Base-by-base conservation (phyloP, 2,888 invertebrate species). In the Acronicta aceris region DNA sequence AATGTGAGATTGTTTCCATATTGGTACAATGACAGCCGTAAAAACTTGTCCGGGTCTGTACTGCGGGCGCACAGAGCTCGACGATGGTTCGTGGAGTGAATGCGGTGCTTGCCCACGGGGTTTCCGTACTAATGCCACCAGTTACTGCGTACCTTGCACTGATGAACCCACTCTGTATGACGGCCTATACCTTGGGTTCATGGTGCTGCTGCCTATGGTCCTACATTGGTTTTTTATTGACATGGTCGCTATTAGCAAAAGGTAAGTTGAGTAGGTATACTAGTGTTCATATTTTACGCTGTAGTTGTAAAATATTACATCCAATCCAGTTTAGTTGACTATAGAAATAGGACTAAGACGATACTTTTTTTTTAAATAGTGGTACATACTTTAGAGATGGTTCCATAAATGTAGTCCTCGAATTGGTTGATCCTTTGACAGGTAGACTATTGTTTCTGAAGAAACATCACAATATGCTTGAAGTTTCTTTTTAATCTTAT, bases 211-310 rank as follows among this genome's bases (percentile, higher is more conserved):
- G 45, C 97, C 98, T 0, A 91, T 99, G 43, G 96, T 98, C 47
- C 92, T 99, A 58, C 98, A 99, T 89, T 98, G 98, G 96, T 98
- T 98, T 86, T 98, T 98, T 82, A 99, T 99, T 56, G 99, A 99
- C 86, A 95, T 96, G 95, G 96, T 97, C 16, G 96, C 97, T 42
- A 96, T 96, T 88, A 95, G 96, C 70, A 96, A 97, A 84, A 96
- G 95, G 97, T 97, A 89, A 80, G 88, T 79, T 5, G 36, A 42
- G 41, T 25, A 36, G 13, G 5, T n/a, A 36, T 13, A 13, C 27
- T 7, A 6, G 7, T 27, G 4, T n/a, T n/a, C n/a, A n/a, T n/a
- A n/a, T n/a, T n/a, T n/a, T n/a, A n/a, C n/a, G n/a, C n/a, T n/a
- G n/a, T n/a, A n/a, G n/a, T n/a, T n/a, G n/a, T n/a, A n/a, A n/a